Evolutionary conservation across 2,113 vertebrate genomes (phyloP).

Genomic region (Psephotus haematonotus): DNA sequence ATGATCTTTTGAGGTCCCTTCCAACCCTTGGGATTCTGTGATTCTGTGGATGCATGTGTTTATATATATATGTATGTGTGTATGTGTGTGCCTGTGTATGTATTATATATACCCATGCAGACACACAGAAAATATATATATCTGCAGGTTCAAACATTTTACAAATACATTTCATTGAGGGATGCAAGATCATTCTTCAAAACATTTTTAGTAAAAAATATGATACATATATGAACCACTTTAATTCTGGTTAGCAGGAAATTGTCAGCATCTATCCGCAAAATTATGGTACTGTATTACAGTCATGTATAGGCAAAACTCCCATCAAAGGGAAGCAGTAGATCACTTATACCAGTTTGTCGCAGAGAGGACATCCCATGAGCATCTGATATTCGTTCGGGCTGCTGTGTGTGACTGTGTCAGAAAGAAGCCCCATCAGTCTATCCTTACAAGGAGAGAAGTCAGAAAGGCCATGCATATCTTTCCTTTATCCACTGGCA

Average conservation of each 20-base stretch:
- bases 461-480: not conserved
- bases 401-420: not conserved
- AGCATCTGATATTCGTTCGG: no score
- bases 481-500: not conserved
- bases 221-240: rapidly evolving
- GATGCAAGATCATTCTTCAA: not conserved
- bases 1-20: no score
- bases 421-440: not conserved
- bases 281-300: not conserved
- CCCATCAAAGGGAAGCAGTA: not conserved
- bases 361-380: not conserved
- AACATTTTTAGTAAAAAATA: not conserved
- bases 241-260: not conserved
- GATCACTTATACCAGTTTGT: not conserved
- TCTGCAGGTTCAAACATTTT: not conserved
- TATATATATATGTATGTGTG: not conserved
- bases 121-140: not conserved
- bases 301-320: not conserved
- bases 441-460: not conserved
- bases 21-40: no score
- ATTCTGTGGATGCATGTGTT: not conserved
- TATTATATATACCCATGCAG: not conserved
- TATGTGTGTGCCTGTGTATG: not conserved
- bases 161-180: not conserved
- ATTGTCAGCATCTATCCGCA: not conserved